These are phyloP conservation scores for Poecilia wingei DNA, from an alignment of 2,797 vertebrate species.

Conservation along the genomic window DNA sequence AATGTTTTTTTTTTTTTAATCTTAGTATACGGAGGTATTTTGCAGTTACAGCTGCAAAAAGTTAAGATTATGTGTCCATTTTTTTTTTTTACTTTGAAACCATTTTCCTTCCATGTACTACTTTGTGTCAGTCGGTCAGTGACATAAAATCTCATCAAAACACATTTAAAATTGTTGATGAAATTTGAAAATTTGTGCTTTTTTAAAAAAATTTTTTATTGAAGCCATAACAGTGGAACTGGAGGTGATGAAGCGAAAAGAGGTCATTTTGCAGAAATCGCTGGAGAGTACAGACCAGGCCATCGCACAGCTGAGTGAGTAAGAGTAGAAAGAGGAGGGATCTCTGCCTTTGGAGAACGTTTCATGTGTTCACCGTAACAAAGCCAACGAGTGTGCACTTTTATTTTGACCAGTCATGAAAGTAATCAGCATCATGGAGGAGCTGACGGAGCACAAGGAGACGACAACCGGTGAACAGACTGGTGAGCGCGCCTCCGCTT, in stretches of 20 bases:
- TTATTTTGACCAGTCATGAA: constrained; percentile 32
- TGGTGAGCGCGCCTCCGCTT: constrained; percentile 32
- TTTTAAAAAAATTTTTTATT: background rate
- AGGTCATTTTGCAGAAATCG: constrained; percentile 13
- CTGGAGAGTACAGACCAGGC: constrained; percentile 27
- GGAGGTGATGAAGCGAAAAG: constrained; percentile 11
- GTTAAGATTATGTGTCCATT: too few relatives aligned
- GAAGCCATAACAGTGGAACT: constrained; percentile 39
- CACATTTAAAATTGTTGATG: background rate
- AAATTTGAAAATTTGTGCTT: background rate
- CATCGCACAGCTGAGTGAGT: constrained; percentile 54
- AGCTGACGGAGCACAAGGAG: constrained; percentile 24
- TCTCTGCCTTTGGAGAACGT: background rate
- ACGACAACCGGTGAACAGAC: background rate
- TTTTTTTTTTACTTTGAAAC: too few relatives aligned
- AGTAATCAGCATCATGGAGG: constrained; percentile 43
- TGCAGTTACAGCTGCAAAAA: too few relatives aligned
- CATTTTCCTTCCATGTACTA: background rate
- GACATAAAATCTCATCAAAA: background rate
- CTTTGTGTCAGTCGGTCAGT: background rate
- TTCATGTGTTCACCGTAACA: background rate
- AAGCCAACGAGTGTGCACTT: background rate
- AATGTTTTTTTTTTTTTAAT: too few relatives aligned
- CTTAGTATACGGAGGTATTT: background rate
- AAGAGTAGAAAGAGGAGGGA: constrained; percentile 10